A percentile compares a stretch with the other conserved stretches of the same genome.
Evolutionary conservation across 2,113 vertebrate species (phyloP).

Genomic region (Desmodus rotundus): DNA sequence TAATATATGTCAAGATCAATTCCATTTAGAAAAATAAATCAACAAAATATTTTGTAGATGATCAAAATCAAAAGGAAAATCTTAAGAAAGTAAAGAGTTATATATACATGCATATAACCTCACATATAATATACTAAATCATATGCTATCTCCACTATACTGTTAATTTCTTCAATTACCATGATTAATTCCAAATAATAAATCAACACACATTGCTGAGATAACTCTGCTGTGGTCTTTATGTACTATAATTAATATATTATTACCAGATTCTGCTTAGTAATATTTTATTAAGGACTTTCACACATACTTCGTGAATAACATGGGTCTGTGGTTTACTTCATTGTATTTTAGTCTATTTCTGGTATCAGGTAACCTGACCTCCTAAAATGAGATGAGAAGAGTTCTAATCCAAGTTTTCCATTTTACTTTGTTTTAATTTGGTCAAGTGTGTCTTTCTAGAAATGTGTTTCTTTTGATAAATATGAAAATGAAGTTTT

Average conservation of each 20-base stretch:
- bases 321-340: neutral
- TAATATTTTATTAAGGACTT: neutral
- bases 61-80: neutral
- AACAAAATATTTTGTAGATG: neutral
- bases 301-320: neutral
- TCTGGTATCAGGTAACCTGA: neutral
- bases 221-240: neutral
- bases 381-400: neutral
- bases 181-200: neutral
- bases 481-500: neutral
- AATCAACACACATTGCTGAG: neutral
- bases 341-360: neutral
- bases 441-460: neutral
- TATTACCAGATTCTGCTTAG: neutral
- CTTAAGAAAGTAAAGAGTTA: neutral
- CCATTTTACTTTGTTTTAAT: neutral
- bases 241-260: neutral
- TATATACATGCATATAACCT: neutral
- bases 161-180: neutral
- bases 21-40: neutral
- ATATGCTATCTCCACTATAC: neutral
- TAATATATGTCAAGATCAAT: neutral
- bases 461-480: neutral
- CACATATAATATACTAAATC: neutral
- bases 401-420: neutral